Percentiles rank a stretch among this genome's conserved stretches.
phyloP scores from a whole-genome alignment of 2,797 vertebrate species.

The Chelmon rostratus region DNA sequence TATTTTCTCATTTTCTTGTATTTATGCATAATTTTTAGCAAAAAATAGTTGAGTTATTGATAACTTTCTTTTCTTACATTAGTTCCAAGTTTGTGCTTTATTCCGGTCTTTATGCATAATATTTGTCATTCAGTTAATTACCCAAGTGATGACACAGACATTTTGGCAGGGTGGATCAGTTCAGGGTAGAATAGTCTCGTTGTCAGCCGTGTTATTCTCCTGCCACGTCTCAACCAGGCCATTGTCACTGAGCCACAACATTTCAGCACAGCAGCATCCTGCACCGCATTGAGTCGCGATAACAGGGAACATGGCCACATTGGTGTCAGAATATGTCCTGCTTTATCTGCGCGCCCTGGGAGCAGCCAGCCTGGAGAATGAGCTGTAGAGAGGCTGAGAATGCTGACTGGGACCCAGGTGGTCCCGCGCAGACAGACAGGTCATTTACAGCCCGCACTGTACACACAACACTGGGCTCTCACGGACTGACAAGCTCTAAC shows the following conservation, averaged over 20 bases:
- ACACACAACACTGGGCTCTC: conserved; percentile 75
- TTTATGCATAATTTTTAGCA: background rate
- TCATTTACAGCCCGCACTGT: conserved; percentile 77
- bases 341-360: conserved; percentile 71
- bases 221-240: conserved; percentile 70
- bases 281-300: conserved; percentile 73
- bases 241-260: conserved; percentile 74
- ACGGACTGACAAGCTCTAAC: conserved; percentile 78
- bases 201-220: conserved; percentile 65
- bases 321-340: conserved; percentile 76
- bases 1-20: background rate
- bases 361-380: conserved; percentile 70
- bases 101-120: conserved; percentile 31
- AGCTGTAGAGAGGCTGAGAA: conserved; percentile 65
- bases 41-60: background rate
- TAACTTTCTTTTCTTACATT: conserved; percentile 23
- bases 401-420: conserved; percentile 79
- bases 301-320: conserved; percentile 77
- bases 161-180: conserved; percentile 57
- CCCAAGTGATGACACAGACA: conserved; percentile 53
- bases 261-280: conserved; percentile 76
- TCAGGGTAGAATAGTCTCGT: conserved; percentile 57
- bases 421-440: conserved; percentile 80
- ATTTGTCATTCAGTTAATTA: conserved; percentile 69
- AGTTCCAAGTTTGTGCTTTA: conserved; percentile 24